Evolutionary conservation across 2,113 vertebrate genomes (phyloP).

Genomic region (Brienomyrus brachyistius): DNA sequence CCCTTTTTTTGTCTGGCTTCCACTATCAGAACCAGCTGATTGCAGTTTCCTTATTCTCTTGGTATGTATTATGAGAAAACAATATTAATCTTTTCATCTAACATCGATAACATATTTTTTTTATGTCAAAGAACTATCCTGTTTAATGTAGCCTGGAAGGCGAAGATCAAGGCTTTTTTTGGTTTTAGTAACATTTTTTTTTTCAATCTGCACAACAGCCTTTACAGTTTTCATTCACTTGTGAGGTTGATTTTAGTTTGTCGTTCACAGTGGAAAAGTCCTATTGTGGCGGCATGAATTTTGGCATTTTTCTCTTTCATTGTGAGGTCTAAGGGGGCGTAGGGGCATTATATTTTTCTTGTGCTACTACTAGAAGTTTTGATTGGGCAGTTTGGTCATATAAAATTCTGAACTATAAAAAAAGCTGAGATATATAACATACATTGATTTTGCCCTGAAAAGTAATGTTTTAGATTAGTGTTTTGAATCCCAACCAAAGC

Average conservation of each 20-base stretch:
- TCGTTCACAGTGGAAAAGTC: neutral
- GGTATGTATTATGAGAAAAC: neutral
- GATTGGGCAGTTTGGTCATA: neutral
- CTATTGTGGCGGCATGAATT: neutral
- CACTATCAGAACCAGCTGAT: neutral
- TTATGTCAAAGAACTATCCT: neutral
- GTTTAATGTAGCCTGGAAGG: neutral
- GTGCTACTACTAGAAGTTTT: neutral
- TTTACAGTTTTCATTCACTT: neutral
- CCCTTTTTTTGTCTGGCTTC: neutral
- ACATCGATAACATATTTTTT: neutral
- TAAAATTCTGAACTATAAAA: neutral
- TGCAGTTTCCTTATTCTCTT: neutral
- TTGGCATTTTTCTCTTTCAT: neutral
- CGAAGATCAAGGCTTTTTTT: neutral
- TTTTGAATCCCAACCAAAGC: neutral
- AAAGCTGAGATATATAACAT: neutral
- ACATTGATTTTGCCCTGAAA: neutral
- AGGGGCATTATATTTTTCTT: neutral
- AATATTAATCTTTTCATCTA: neutral
- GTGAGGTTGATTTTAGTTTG: neutral
- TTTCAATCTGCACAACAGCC: neutral
- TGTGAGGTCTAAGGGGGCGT: neutral
- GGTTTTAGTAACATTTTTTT: neutral
- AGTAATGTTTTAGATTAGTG: neutral